A percentile compares a stretch with the other conserved stretches of the same genome.
phyloP scores from a whole-genome alignment of 1,140 invertebrate genomes.

The Sipha flava region DNA sequence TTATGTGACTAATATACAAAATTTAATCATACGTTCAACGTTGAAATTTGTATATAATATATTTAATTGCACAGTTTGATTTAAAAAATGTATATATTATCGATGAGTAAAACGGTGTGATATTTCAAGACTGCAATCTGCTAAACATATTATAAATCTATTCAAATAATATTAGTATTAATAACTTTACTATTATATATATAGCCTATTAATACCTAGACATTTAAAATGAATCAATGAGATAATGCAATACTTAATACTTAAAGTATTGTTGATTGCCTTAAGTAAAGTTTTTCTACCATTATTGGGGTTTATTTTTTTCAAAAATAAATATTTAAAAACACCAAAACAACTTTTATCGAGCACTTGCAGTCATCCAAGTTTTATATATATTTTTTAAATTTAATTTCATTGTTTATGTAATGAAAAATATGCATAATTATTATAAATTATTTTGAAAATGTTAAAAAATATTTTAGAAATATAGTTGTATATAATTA shows the following conservation, averaged over 20 bases:
- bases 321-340: neutral
- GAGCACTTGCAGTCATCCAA: neutral
- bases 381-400: neutral
- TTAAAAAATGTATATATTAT: neutral
- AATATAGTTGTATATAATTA: neutral
- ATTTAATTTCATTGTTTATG: neutral
- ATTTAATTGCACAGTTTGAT: neutral
- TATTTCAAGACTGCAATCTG: constrained; percentile 8
- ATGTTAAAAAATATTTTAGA: no score
- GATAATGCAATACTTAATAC: no score
- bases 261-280: no score
- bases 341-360: no score
- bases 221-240: neutral
- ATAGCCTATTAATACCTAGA: neutral
- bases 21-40: no score
- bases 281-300: neutral
- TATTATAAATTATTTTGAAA: neutral
- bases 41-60: neutral
- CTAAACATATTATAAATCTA: neutral
- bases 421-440: neutral
- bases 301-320: neutral
- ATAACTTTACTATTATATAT: no score
- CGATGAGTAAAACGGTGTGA: neutral
- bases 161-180: neutral
- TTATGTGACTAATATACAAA: no score